Base-by-base conservation (phyloP, 35 echinoderm and acorn worm genomes). In the Amphiura filiformis region DNA sequence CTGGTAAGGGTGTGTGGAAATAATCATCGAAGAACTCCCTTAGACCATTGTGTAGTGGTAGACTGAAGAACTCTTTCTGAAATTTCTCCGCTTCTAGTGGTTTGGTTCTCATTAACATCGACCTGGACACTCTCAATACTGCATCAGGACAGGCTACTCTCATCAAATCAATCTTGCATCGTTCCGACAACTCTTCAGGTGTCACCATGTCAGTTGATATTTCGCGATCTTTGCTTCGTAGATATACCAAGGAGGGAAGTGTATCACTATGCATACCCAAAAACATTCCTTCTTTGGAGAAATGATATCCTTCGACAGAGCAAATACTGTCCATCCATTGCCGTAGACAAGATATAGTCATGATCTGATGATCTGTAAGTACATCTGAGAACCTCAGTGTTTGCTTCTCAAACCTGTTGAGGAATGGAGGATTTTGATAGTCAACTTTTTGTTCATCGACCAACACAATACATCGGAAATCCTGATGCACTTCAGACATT, bases 361-460 rank as follows among this genome's bases (percentile, higher is more conserved):
- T 17, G 22, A 40, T 52, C 32, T 87, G 85, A 14, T 37, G 0
- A 49, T 44, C 75, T 22, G 12, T 41, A 1, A 87, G 57, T 17
- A 87, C 34, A 47, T 87, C 85, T 26, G 39, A 38, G 38, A 87
- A 87, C 13, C 57, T 32, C 20, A 87, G 85, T 30, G 85, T 78
- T 47, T 87, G 85, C 37, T 87, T 87, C 39, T 87, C 85, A 78
- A 87, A 87, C 34, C 85, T 39, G 35, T 87, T 87, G n/a, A 87
- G 75, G 35, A 87, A 78, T 31, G 85, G 85, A 0, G 85, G 85
- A 44, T 87, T 75, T 42, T 65, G 75, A 56, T 87, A 87, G 39
- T 87, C 85, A 77, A 87, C 85, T 2, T 87, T 87, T 65, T 87
- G 65, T 33, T 87, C 57, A 75, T 87, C 85, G 4, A 87, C 39